Evolutionary conservation across 1,140 invertebrate species (phyloP).

Genomic region (Sminthurides bifidus): DNA sequence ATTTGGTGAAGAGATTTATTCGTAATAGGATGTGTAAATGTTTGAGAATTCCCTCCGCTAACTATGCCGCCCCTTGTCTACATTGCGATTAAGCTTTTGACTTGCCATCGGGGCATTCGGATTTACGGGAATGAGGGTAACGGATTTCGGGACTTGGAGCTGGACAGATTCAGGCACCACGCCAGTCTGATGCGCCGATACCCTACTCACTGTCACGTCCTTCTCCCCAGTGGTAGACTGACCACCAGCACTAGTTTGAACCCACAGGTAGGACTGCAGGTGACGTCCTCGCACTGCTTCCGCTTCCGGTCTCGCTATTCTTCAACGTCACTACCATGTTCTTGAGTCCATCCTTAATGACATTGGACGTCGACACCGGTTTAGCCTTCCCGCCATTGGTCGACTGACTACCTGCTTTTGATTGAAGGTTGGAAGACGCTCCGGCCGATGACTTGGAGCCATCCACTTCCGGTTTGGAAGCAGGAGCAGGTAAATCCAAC

Average conservation of each 20-base stretch:
- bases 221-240: not conserved
- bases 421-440: no score
- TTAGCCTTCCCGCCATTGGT: not conserved
- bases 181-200: no score
- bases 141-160: constrained; percentile 30
- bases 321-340: no score
- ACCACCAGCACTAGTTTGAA: not conserved
- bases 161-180: constrained; percentile 28
- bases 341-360: no score
- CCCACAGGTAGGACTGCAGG: no score
- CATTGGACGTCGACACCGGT: no score
- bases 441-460: no score
- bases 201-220: not conserved
- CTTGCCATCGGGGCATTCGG: constrained; percentile 16
- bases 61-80: not conserved
- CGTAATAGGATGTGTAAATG: constrained; percentile 32
- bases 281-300: no score
- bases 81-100: not conserved
- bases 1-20: constrained; percentile 32
- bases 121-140: constrained; percentile 31
- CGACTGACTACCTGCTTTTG: no score
- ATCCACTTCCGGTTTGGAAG: no score
- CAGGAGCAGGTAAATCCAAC: no score
- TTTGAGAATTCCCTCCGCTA: constrained; percentile 7
- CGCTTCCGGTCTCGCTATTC: no score